These are phyloP conservation scores for Apocheima hispidaria DNA, from an alignment of 2,888 invertebrate genomes.

Conservation along the genomic window DNA sequence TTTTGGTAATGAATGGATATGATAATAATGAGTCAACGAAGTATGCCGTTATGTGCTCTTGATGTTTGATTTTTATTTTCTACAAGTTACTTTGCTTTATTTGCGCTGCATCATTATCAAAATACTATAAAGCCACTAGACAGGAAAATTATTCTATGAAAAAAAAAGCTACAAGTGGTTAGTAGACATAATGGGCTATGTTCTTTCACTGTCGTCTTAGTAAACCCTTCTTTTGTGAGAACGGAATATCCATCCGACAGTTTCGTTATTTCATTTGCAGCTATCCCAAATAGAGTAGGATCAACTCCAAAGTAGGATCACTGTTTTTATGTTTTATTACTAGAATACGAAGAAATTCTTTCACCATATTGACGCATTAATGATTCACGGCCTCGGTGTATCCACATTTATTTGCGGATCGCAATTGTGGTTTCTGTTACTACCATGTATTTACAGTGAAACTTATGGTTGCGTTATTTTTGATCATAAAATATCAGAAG, in stretches of 20 bases:
- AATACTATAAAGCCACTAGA: constrained; percentile 1
- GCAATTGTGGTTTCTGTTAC: constrained; percentile 41
- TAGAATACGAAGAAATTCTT: not conserved
- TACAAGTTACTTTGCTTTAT: not conserved
- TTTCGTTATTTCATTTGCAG: not conserved
- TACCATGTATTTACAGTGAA: constrained; percentile 37
- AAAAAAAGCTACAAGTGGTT: not conserved
- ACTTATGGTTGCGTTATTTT: constrained; percentile 41
- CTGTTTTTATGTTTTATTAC: not conserved
- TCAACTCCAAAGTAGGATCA: not conserved
- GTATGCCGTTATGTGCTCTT: constrained; percentile 15
- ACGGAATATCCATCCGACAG: not conserved
- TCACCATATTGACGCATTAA: constrained; percentile 40
- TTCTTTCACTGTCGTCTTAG: not conserved
- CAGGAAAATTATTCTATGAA: not conserved
- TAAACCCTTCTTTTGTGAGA: not conserved
- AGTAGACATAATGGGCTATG: not conserved
- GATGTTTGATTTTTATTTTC: not conserved
- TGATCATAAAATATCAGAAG: not conserved
- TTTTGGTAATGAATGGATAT: constrained; percentile 42
- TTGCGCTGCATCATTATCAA: not conserved
- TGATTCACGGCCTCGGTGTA: constrained; percentile 61
- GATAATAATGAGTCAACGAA: constrained; percentile 35
- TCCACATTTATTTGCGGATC: constrained; percentile 22
- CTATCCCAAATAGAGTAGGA: not conserved